Evolutionary conservation across 2,113 vertebrate genomes (phyloP), one percentile per base, ranked within the genome.

Genomic region (Hoplias malabaricus): DNA sequence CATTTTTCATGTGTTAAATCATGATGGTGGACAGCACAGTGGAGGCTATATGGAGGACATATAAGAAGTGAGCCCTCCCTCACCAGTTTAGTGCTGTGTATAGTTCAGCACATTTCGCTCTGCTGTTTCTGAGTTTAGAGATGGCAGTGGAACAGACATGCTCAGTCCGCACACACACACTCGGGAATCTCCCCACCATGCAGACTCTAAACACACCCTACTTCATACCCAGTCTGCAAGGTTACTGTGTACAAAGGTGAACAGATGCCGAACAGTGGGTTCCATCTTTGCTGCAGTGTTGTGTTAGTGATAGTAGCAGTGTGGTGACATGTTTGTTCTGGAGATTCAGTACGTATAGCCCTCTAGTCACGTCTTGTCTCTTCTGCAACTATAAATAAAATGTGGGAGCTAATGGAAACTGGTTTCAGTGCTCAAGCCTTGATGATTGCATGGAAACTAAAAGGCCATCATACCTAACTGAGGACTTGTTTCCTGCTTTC

Each of bases 231-330:
- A 79, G 59, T 29, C 76, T 33, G 10, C 79, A 50, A 13, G 75
- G 54, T 82, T 69, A 78, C 43, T 56, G 42, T 69, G 80, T 66
- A 73, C 61, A 81, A 77, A 77, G 68, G 23, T 63, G 25, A 78
- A 62, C 40, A 68, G 43, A 50, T 34, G 34, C 33, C 16, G 62
- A 34, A 6, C 53, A 23, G n/a, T 8, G 43, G 7, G 43, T 29
- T 42, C 33, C 8, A 27, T 43, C 10, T 38, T 23, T 59, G n/a
- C 29, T 12, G 10, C n/a, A 27, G 12, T 66, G 13, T 25, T 23
- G 38, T 59, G 43, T 31, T 14, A n/a, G n/a, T n/a, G n/a, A n/a
- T n/a, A n/a, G n/a, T n/a, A n/a, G n/a, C n/a, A n/a, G 16, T 46
- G 31, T n/a, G 14, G 6, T n/a, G 12, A 19, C n/a, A 1, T 56